Conservation (phyloP, 2,797 vertebrate species). For the Sarcoramphus papa region DNA sequence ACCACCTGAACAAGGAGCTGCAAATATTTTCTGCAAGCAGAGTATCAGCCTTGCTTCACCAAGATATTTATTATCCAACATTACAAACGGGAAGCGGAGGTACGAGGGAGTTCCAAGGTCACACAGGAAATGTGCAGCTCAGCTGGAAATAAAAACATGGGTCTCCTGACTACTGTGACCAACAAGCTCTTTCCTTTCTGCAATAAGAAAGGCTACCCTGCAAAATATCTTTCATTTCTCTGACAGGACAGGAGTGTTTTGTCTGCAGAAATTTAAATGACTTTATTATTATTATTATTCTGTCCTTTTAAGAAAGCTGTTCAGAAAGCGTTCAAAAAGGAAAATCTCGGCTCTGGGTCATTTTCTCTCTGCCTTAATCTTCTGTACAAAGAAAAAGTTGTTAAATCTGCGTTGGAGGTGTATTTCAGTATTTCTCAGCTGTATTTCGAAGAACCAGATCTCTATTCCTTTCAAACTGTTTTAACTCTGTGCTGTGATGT, state of each 20-base stretch:
- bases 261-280: not conserved
- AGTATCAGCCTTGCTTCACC: not conserved
- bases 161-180: slow-evolving; percentile 1
- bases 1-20: not conserved
- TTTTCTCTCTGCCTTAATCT: not conserved
- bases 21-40: not conserved
- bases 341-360: not conserved
- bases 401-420: not conserved
- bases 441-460: not conserved
- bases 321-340: not conserved
- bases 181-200: not conserved
- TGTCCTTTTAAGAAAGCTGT: not conserved
- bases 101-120: slow-evolving; percentile 12
- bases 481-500: not conserved
- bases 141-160: slow-evolving; percentile 16
- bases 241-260: not conserved
- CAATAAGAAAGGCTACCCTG: not conserved
- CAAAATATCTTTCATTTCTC: not conserved
- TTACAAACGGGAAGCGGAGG: slow-evolving; percentile 24
- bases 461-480: not conserved
- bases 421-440: not conserved
- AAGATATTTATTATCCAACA: not conserved
- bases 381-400: not conserved
- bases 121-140: not conserved
- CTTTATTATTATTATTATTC: not conserved